Conservation (phyloP, 2,113 vertebrate genomes). For the Rhynchopsitta pachyrhyncha region DNA sequence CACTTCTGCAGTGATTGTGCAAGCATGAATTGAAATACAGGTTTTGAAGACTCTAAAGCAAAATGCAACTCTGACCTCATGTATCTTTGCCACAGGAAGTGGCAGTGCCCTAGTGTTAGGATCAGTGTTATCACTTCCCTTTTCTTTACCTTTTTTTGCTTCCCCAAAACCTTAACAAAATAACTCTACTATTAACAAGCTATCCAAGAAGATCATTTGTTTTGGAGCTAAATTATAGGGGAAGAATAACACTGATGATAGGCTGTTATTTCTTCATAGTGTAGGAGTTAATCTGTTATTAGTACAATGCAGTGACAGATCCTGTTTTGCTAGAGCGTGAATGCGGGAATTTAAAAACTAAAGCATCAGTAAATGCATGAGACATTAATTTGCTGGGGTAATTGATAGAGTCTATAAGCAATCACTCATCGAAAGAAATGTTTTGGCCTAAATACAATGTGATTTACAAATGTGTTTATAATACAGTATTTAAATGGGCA, state of each 20-base stretch:
- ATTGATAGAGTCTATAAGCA: conserved; percentile 40
- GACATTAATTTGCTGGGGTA: conserved; percentile 42
- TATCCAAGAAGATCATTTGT: neutral
- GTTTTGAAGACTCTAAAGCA: neutral
- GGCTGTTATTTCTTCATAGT: neutral
- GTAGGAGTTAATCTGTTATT: conserved; percentile 39
- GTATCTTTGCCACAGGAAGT: neutral
- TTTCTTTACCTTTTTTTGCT: neutral
- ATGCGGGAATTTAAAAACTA: conserved; percentile 21
- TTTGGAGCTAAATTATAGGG: neutral
- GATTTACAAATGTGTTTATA: conserved; percentile 53
- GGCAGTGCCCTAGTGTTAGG: neutral
- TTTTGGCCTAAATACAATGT: conserved; percentile 28
- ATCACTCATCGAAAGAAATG: conserved; percentile 38
- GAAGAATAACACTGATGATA: neutral
- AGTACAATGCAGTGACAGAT: neutral
- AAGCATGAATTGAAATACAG: conserved; percentile 1
- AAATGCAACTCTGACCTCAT: neutral
- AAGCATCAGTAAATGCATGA: conserved; percentile 25
- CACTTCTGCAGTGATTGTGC: neutral
- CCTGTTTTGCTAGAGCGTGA: conserved; percentile 25
- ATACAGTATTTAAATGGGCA: conserved; percentile 42
- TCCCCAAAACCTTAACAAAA: neutral
- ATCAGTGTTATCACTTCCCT: neutral
- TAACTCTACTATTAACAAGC: neutral